These are phyloP conservation scores for Tenebrosternarchus preto DNA, from an alignment of 2,113 vertebrate species.

Conservation along the genomic window DNA sequence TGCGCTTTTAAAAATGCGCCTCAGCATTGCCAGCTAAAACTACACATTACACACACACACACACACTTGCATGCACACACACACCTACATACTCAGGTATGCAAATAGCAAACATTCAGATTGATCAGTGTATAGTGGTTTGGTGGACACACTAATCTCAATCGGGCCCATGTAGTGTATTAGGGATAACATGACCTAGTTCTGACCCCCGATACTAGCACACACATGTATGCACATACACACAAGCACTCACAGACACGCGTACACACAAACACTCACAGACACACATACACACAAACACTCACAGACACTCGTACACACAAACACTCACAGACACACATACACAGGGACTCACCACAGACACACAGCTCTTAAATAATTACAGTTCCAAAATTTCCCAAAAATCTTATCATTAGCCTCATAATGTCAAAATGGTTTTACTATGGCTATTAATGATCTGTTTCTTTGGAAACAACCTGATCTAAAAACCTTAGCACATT, in stretches of 20 bases:
- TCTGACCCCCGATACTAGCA: slow-evolving; percentile 36
- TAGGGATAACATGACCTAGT: slow-evolving; percentile 27
- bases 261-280: slow-evolving; percentile 1
- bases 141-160: slow-evolving; percentile 7
- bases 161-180: neutral
- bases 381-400: neutral
- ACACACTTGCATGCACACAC: slow-evolving; percentile 33
- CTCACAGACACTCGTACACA: no score
- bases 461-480: neutral
- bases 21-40: slow-evolving; percentile 18
- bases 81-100: slow-evolving; percentile 14
- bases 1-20: slow-evolving; percentile 30
- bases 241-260: slow-evolving; percentile 5
- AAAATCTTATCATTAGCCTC: neutral
- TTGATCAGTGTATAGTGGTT: neutral
- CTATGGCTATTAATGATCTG: neutral
- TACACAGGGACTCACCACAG: neutral
- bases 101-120: neutral
- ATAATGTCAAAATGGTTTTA: neutral
- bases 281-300: neutral
- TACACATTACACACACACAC: slow-evolving; percentile 11
- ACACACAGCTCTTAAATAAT: slow-evolving; percentile 7
- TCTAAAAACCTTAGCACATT: slow-evolving; percentile 2
- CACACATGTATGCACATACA: neutral
- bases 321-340: neutral